Conservation (phyloP, 2,888 invertebrate species). For the Cryptus viduatorius region DNA sequence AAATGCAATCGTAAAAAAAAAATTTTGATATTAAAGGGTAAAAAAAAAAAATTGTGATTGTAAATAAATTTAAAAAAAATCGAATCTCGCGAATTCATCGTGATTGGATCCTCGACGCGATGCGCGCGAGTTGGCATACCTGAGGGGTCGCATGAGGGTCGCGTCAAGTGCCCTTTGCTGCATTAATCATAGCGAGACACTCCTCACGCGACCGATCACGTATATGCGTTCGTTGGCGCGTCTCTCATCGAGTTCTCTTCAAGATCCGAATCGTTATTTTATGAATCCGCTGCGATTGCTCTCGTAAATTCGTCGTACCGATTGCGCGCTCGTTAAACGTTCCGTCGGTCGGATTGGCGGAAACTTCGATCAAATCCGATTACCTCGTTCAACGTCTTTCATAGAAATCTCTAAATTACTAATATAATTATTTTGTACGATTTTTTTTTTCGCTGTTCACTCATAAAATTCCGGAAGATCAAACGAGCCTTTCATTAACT, state of each 20-base stretch:
- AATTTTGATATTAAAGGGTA: neutral
- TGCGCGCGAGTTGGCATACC: conserved; percentile 6
- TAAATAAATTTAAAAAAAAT: neutral
- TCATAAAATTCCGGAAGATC: conserved; percentile 42
- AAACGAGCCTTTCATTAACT: conserved; percentile 50
- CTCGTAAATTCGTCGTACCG: neutral
- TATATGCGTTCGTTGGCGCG: neutral
- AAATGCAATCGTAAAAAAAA: too few relatives aligned
- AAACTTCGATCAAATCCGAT: conserved; percentile 29
- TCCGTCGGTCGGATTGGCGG: neutral
- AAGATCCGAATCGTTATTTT: neutral
- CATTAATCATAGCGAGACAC: conserved; percentile 8
- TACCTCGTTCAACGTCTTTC: conserved; percentile 35
- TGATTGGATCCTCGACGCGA: neutral
- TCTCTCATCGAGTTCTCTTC: neutral
- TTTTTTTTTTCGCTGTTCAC: neutral
- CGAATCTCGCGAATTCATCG: neutral
- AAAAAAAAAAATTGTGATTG: neutral
- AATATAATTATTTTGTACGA: conserved; percentile 26
- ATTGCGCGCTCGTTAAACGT: neutral
- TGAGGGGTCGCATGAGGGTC: neutral
- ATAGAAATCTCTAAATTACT: conserved; percentile 30
- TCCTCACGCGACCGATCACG: conserved; percentile 5
- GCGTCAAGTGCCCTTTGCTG: conserved; percentile 1
- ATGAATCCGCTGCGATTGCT: neutral